These are phyloP conservation scores for Rhinichthys klamathensis DNA, from an alignment of 2,113 vertebrate species.

Conservation along the genomic window DNA sequence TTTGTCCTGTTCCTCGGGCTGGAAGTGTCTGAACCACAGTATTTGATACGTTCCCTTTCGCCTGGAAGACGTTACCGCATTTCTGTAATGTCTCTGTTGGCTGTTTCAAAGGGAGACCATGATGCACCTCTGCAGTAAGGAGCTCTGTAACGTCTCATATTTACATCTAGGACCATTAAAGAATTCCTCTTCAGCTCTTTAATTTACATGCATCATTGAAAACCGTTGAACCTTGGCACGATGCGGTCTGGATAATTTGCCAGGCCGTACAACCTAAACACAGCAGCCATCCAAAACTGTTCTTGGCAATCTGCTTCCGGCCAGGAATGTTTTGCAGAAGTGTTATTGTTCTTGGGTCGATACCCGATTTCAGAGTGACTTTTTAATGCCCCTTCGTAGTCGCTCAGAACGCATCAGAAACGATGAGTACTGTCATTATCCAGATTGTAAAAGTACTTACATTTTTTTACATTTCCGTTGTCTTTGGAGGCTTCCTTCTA, in stretches of 20 bases:
- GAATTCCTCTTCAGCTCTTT: conserved; percentile 58
- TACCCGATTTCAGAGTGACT: conserved; percentile 9
- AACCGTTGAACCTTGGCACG: conserved; percentile 52
- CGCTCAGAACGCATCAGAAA: conserved; percentile 36
- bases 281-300: conserved; percentile 50
- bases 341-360: conserved; percentile 51
- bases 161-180: conserved; percentile 54
- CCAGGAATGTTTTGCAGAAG: conserved; percentile 43
- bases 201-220: conserved; percentile 56
- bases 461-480: background rate
- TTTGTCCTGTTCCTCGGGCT: background rate
- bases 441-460: conserved; percentile 29
- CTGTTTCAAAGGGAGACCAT: conserved; percentile 29
- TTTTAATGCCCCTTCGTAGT: conserved; percentile 47
- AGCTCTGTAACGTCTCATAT: conserved; percentile 50
- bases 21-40: conserved; percentile 1
- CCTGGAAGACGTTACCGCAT: conserved; percentile 27
- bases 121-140: conserved; percentile 40
- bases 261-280: conserved; percentile 56
- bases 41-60: conserved; percentile 3
- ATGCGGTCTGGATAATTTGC: conserved; percentile 48
- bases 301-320: conserved; percentile 50
- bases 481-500: background rate
- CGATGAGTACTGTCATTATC: conserved; percentile 28
- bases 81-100: conserved; percentile 19